Conservation (phyloP, 1,140 invertebrate genomes). For the Bathynomus jamesi region DNA sequence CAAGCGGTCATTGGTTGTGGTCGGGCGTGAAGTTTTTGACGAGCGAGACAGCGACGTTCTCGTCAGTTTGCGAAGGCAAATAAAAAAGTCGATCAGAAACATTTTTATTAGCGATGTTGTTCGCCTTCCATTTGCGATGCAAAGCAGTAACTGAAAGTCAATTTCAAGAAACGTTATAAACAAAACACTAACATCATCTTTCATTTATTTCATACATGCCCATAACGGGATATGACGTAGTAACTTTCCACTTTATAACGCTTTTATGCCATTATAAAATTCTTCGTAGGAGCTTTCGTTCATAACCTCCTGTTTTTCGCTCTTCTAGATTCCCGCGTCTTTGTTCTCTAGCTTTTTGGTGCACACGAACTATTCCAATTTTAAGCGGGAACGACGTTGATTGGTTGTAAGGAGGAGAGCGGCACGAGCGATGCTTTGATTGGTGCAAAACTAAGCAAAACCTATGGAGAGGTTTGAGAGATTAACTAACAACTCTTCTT, state of each 20-base stretch:
- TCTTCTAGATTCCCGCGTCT: not conserved
- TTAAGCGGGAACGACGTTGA: not conserved
- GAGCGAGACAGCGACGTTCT: too few species aligned
- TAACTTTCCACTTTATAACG: slow-evolving; percentile 1
- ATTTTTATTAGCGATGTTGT: not conserved
- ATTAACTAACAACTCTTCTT: not conserved
- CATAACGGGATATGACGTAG: not conserved
- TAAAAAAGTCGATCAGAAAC: not conserved
- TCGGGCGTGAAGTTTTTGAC: too few species aligned
- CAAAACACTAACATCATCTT: slow-evolving; percentile 1
- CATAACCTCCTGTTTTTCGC: not conserved
- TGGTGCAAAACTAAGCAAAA: not conserved
- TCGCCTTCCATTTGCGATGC: not conserved
- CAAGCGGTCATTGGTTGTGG: too few species aligned
- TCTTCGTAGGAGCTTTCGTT: not conserved
- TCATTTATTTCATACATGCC: not conserved
- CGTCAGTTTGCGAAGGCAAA: not conserved
- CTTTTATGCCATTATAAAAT: slow-evolving; percentile 1
- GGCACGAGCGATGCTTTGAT: not conserved
- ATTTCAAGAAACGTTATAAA: slow-evolving; percentile 1
- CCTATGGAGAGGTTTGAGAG: not conserved
- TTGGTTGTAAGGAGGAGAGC: not conserved
- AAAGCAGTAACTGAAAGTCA: not conserved
- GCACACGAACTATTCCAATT: not conserved
- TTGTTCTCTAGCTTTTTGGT: not conserved